Evolutionary conservation across 2,797 vertebrate genomes (phyloP).

Genomic region (Lycodopsis pacificus): DNA sequence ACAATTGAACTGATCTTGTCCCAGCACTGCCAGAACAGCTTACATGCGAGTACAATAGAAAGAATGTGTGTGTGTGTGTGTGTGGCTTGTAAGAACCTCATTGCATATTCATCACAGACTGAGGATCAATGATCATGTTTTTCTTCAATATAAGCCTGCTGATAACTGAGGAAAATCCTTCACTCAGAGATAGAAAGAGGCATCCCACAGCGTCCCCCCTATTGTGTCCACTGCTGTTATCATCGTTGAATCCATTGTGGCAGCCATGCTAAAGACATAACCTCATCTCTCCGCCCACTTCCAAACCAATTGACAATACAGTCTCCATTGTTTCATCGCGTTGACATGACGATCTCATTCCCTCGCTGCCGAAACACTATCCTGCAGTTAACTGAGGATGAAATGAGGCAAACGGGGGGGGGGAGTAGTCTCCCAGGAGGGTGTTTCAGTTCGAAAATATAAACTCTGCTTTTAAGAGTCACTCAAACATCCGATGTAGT

Average conservation of each 20-base stretch:
- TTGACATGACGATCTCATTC: constrained; percentile 54
- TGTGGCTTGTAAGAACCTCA: not conserved
- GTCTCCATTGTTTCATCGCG: constrained; percentile 64
- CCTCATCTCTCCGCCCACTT: constrained; percentile 65
- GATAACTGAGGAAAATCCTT: constrained; percentile 23
- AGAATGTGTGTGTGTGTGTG: not conserved
- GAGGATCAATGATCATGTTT: not conserved
- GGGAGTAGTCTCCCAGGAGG: constrained; percentile 37
- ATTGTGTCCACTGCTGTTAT: constrained; percentile 56
- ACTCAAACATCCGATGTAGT: constrained; percentile 10
- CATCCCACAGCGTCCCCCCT: constrained; percentile 18
- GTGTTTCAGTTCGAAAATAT: constrained; percentile 46
- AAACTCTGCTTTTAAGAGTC: constrained; percentile 45
- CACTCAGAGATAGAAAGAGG: not conserved
- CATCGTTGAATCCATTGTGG: constrained; percentile 41
- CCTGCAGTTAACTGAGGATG: constrained; percentile 46
- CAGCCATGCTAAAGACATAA: constrained; percentile 64
- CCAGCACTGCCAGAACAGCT: not conserved
- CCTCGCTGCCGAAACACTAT: constrained; percentile 45
- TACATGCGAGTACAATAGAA: not conserved
- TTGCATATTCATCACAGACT: not conserved
- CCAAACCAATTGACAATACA: constrained; percentile 47
- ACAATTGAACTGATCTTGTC: not conserved
- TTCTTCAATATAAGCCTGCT: not conserved
- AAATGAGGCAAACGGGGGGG: constrained; percentile 45